A percentile compares a stretch with the other conserved stretches of the same genome.
Conservation (phyloP, 1,140 invertebrate genomes). For the Calephelis nemesis region DNA sequence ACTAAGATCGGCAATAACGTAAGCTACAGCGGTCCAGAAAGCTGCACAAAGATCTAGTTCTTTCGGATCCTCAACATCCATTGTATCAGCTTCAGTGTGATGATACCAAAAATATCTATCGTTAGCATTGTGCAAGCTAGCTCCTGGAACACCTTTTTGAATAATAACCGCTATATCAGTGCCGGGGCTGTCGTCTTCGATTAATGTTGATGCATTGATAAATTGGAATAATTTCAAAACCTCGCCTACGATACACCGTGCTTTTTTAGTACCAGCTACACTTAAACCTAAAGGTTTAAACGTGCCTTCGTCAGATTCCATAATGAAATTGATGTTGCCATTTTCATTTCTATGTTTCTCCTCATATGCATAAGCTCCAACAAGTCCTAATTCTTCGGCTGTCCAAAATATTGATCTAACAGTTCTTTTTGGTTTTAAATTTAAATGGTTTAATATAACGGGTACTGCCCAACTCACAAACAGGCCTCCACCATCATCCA, state of each 20-base stretch:
- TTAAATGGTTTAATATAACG: constrained; percentile 84
- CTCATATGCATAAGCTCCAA: constrained; percentile 84
- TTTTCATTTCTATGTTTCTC: constrained; percentile 82
- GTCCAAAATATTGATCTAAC: constrained; percentile 91
- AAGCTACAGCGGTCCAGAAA: constrained; percentile 87
- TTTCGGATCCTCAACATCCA: constrained; percentile 84
- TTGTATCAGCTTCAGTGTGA: constrained; percentile 88
- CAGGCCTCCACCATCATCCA: constrained; percentile 92
- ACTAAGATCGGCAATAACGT: constrained; percentile 86
- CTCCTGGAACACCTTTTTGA: constrained; percentile 83
- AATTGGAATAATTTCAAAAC: constrained; percentile 79
- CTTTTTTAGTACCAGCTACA: constrained; percentile 80
- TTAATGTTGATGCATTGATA: constrained; percentile 61
- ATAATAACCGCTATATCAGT: constrained; percentile 85
- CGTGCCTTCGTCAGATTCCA: constrained; percentile 92
- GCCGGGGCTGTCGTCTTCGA: constrained; percentile 70
- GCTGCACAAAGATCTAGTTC: constrained; percentile 85
- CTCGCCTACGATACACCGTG: constrained; percentile 83
- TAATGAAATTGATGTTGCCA: constrained; percentile 82
- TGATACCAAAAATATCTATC: constrained; percentile 91
- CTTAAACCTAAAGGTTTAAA: constrained; percentile 85
- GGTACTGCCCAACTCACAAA: constrained; percentile 90
- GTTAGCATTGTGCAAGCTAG: constrained; percentile 84
- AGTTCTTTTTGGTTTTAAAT: constrained; percentile 86
- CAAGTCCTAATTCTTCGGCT: constrained; percentile 87